Evolutionary conservation across 2,888 invertebrate species (phyloP).

Genomic region (Rhagonycha fulva): DNA sequence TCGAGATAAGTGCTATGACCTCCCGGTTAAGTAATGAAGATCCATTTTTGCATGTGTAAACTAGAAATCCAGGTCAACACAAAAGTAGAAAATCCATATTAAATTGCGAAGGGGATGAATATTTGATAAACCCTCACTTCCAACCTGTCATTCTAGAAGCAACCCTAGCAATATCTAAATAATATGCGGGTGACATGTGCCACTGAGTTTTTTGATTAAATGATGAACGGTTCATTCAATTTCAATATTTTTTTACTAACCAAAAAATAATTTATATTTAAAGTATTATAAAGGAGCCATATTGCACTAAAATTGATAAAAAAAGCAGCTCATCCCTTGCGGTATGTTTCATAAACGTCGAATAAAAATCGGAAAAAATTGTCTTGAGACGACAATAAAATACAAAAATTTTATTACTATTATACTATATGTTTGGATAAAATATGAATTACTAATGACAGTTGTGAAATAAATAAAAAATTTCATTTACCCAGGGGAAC

Average conservation of each 20-base stretch:
- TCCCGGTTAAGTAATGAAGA: constrained; percentile 27
- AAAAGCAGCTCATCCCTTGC: not conserved
- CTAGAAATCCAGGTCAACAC: constrained; percentile 31
- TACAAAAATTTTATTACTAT: not conserved
- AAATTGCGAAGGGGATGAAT: constrained; percentile 30
- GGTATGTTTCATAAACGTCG: not conserved
- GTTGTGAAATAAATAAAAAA: not conserved
- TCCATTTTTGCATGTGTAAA: constrained; percentile 31
- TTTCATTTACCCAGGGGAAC: not conserved
- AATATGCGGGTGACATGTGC: constrained; percentile 32
- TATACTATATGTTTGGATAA: not conserved
- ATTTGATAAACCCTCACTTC: constrained; percentile 31
- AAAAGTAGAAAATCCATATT: constrained; percentile 32
- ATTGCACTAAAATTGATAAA: not conserved
- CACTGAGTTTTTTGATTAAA: constrained; percentile 28
- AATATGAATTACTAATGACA: constrained; percentile 4
- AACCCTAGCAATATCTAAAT: constrained; percentile 32
- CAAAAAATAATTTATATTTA: not conserved
- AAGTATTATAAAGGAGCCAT: not conserved
- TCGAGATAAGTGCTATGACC: constrained; percentile 23
- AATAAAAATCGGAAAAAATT: not conserved
- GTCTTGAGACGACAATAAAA: not conserved
- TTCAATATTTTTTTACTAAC: constrained; percentile 6
- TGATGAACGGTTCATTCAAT: constrained; percentile 26
- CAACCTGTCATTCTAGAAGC: constrained; percentile 31